A percentile compares a stretch with the other conserved stretches of the same genome.
Conservation (phyloP, 2,888 invertebrate genomes). For the Polydrusus tereticollis region DNA sequence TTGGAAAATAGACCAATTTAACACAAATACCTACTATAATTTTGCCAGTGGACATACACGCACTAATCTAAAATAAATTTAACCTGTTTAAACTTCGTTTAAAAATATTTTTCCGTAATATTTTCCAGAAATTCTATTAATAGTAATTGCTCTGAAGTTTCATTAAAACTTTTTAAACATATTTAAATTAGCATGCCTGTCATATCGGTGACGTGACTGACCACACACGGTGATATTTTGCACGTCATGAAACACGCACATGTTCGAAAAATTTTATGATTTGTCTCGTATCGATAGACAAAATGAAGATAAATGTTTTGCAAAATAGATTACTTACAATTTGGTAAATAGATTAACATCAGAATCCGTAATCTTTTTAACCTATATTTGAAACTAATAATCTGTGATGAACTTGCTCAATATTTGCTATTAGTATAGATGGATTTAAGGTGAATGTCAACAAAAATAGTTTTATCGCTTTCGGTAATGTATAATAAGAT, state of each 20-base stretch:
- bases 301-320: background rate
- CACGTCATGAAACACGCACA: background rate
- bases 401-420: background rate
- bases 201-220: background rate
- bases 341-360: slow-evolving; percentile 19
- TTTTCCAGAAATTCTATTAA: background rate
- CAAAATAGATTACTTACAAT: background rate
- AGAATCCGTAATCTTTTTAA: slow-evolving; percentile 14
- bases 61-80: background rate
- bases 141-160: background rate
- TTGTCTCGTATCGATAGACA: background rate
- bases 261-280: background rate
- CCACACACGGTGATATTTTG: slow-evolving; percentile 8
- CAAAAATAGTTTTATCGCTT: too few species aligned
- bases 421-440: background rate
- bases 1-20: too few species aligned
- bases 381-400: background rate
- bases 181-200: background rate
- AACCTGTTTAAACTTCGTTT: background rate
- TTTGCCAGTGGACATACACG: background rate
- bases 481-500: too few species aligned
- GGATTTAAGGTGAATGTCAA: background rate
- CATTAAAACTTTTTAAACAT: background rate
- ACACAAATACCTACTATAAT: too few species aligned
- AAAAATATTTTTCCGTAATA: background rate